A percentile compares a stretch with the other conserved stretches of the same genome.
Conservation (phyloP, 2,113 vertebrate genomes). For the Alaudala cheleensis region DNA sequence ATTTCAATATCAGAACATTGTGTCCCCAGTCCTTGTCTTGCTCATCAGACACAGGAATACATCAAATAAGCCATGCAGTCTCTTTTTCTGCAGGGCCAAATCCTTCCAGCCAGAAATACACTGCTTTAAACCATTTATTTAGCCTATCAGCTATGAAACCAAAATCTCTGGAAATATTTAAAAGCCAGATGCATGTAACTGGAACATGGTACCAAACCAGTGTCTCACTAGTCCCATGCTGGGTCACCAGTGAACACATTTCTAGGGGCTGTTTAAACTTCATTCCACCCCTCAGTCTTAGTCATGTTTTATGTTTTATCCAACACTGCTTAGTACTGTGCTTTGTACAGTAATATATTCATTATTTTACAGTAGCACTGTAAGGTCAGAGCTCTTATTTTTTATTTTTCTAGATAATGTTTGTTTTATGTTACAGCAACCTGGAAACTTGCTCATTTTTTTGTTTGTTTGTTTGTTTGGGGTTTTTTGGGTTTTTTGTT, state of each 20-base stretch:
- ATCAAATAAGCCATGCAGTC: not conserved
- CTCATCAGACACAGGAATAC: not conserved
- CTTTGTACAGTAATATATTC: not conserved
- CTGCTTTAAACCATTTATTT: not conserved
- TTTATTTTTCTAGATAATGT: not conserved
- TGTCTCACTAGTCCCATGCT: rapidly evolving
- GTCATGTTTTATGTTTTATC: not conserved
- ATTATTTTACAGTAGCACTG: not conserved
- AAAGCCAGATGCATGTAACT: rapidly evolving
- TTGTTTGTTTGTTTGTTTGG: not conserved
- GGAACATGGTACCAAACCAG: rapidly evolving
- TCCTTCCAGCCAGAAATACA: not conserved
- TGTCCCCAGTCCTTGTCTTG: not conserved
- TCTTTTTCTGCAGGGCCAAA: not conserved
- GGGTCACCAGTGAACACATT: not conserved
- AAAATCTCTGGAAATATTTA: not conserved
- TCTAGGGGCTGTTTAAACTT: not conserved
- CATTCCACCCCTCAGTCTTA: not conserved
- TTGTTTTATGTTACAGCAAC: not conserved
- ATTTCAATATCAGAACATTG: not conserved
- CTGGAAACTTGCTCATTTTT: not conserved
- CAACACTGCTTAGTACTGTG: not conserved
- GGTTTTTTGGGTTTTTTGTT: not conserved
- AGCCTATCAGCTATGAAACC: not conserved
- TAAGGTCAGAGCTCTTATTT: not conserved